phyloP scores from a whole-genome alignment of 2,113 vertebrate species.

The Acrocephalus arundinaceus region DNA sequence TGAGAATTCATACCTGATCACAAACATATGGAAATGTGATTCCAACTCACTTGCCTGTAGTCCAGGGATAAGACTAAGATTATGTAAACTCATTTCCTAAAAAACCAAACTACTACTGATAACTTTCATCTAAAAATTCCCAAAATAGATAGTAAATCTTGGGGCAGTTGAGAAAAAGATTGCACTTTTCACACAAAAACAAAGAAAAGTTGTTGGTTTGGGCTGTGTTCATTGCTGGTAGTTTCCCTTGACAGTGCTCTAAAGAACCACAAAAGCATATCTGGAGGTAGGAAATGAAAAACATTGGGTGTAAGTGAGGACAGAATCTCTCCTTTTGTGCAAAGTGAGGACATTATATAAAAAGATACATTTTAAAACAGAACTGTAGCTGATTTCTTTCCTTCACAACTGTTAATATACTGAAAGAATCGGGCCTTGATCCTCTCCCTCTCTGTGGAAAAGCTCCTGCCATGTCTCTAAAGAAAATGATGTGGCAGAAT shows the following conservation, averaged over 20 bases:
- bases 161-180: not conserved
- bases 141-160: not conserved
- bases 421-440: not conserved
- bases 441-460: not conserved
- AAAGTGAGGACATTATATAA: not conserved
- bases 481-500: not conserved
- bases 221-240: not conserved
- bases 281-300: not conserved
- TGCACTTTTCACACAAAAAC: not conserved
- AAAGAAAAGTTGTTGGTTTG: not conserved
- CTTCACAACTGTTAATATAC: not conserved
- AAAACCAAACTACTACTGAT: not conserved
- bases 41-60: not conserved
- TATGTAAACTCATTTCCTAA: not conserved
- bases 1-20: not conserved
- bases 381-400: not conserved
- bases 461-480: not conserved
- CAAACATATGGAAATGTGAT: not conserved
- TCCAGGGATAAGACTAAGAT: not conserved
- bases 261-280: not conserved
- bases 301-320: not conserved
- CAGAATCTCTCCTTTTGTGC: not conserved
- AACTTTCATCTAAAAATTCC: not conserved
- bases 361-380: not conserved
- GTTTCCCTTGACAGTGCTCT: not conserved